Base-by-base conservation (phyloP, 2,888 invertebrate genomes). In the Cactoblastis cactorum region DNA sequence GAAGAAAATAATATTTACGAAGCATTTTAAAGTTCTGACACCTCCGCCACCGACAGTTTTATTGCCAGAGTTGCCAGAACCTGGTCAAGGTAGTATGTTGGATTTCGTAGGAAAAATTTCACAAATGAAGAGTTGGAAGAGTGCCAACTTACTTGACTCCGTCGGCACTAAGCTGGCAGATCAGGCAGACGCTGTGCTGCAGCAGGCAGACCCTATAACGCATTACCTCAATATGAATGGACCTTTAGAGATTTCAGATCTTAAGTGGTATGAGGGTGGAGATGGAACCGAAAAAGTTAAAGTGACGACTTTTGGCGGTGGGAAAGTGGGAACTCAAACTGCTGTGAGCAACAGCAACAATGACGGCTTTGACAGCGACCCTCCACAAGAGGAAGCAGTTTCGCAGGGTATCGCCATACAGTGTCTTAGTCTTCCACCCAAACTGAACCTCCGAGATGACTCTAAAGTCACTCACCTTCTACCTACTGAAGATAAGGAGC, bases 401-500 rank as follows among this genome's bases (percentile, higher is more conserved):
- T 80, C 88, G 1, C 83, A 83, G 47, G 89, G 87, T 45, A 68
- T 85, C 39, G 92, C 92, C 0, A 86, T 92, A 19, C 92, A 93
- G 67, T 92, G 92, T 65, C 71, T 93, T 18, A 77, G 81, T 62
- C 78, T 93, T 57, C 92, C 92, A 11, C 61, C 83, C 3, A 81
- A 79, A 50, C 76, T 91, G 53, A 87, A 85, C 54, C 73, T 89
- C 15, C 77, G 77, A 50, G 85, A 87, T 37, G 87, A 91, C 62
- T 77, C 92, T 41, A 89, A 83, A 63, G 88, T 94, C 12, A 91
- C 91, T 0, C 92, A 93, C 62, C 90, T 95, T 38, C 69, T 94
- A 52, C 93, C 95, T 0, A 94, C 94, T 0, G 91, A 92, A 56
- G 94, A 94, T 69, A 93, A 93, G 55, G 91, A 91, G 54, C 93